A percentile compares a stretch with the other conserved stretches of the same genome.
phyloP scores from a whole-genome alignment of 2,113 vertebrate genomes.

The Albula glossodonta region DNA sequence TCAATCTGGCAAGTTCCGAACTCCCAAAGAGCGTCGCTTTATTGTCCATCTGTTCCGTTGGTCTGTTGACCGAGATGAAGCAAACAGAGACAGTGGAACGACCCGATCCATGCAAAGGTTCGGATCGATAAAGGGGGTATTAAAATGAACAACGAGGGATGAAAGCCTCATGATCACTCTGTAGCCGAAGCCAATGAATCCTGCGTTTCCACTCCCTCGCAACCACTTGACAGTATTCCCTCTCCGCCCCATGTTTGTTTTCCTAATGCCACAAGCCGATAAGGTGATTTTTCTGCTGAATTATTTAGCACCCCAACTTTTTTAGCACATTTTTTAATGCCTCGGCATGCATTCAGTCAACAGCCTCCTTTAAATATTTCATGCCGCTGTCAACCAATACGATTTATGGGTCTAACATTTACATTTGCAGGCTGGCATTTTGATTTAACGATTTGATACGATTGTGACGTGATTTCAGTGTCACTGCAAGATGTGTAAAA shows the following conservation, averaged over 20 bases:
- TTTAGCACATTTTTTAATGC: conserved; percentile 12
- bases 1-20: too few species aligned
- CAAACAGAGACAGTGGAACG: too few species aligned
- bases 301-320: conserved; percentile 11
- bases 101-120: too few species aligned
- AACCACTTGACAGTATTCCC: not conserved
- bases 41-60: too few species aligned
- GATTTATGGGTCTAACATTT: conserved; percentile 12
- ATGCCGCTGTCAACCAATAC: conserved; percentile 14
- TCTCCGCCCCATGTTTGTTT: not conserved
- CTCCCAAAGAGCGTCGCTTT: too few species aligned
- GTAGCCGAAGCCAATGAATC: too few species aligned
- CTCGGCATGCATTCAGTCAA: conserved; percentile 20
- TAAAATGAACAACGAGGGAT: too few species aligned
- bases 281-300: conserved; percentile 10
- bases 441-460: not conserved
- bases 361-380: conserved; percentile 27
- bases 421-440: not conserved
- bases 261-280: not conserved
- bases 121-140: too few species aligned
- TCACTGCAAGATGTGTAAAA: not conserved
- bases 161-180: too few species aligned
- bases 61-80: too few species aligned
- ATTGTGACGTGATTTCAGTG: not conserved
- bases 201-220: not conserved